Evolutionary conservation across 2,888 invertebrate genomes (phyloP), one percentile per base, ranked within the genome.

Genomic region (Griposia aprilina): DNA sequence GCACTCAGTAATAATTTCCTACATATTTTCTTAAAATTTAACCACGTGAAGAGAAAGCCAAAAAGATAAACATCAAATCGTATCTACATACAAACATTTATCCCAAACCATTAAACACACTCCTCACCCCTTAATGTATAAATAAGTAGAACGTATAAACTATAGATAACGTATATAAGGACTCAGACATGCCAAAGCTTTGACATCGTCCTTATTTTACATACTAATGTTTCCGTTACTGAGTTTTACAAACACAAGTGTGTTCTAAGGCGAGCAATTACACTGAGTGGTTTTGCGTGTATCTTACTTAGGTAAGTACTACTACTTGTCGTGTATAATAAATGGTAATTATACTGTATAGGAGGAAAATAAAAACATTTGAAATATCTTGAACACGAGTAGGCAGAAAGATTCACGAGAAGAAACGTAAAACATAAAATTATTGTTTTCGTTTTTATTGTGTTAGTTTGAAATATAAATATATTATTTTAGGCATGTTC

Each of bases 391-490:
- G 74, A 89, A 90, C 84, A 88, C 80, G 80, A 87, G 88, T 81
- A 82, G 81, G 80, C 84, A 86, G 83, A 91, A 59, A 91, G 83
- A 92, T 91, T 83, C 10, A 76, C 85, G 91, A 93, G 89, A 91
- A 91, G 90, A 86, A 90, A 90, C 89, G 89, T 92, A 91, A 93
- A 93, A 92, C 91, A 90, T 90, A 90, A 92, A 92, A 92, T 92
- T 91, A 89, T 55, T 60, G n/a, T 89, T 89, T 90, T 88, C 80
- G 87, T 89, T 88, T 91, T 93, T 59, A 26, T 6, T 59, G 59
- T 26, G 15, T 59, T 26, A 26, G 26, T 59, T 59, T 26, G 59
- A 59, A 59, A 59, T 26, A 59, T 26, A 59, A 15, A 59, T 6
- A 59, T 41, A 92, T 92, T 92, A 91, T 90, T 91, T 89, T 92